These are phyloP conservation scores for Eristalis tenax DNA, from an alignment of 2,888 invertebrate genomes.

Conservation along the genomic window DNA sequence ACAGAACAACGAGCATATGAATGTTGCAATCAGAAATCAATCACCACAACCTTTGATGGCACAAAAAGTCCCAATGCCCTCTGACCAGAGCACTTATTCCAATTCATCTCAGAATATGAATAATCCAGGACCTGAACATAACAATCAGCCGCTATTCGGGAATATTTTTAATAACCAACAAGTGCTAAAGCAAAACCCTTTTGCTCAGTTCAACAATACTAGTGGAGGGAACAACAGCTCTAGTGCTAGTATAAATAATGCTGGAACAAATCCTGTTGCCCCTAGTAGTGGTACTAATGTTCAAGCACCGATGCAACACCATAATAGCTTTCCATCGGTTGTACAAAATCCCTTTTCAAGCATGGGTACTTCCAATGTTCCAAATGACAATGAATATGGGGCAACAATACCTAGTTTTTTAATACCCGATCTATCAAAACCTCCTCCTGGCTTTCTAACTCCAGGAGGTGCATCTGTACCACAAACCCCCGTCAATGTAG, in stretches of 20 bases:
- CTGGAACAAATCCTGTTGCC: constrained; percentile 67
- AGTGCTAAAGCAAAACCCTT: constrained; percentile 54
- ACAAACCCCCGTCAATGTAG: constrained; percentile 33
- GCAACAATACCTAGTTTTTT: constrained; percentile 83
- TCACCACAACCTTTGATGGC: constrained; percentile 79
- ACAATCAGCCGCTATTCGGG: constrained; percentile 63
- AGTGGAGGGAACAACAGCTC: constrained; percentile 81
- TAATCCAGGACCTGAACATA: constrained; percentile 59
- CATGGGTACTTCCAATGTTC: constrained; percentile 17
- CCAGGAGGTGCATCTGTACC: constrained; percentile 63
- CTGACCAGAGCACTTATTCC: constrained; percentile 50
- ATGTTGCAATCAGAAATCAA: constrained; percentile 73
- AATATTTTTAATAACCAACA: constrained; percentile 45
- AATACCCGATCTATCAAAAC: constrained; percentile 92
- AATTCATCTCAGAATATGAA: constrained; percentile 39
- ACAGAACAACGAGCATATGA: constrained; percentile 61
- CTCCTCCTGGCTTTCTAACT: constrained; percentile 89
- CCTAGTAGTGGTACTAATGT: neutral
- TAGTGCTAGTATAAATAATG: constrained; percentile 79
- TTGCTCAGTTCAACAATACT: constrained; percentile 51
- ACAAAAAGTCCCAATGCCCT: constrained; percentile 80
- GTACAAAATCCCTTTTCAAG: constrained; percentile 44
- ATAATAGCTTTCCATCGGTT: constrained; percentile 38
- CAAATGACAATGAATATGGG: constrained; percentile 56
- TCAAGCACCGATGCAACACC: constrained; percentile 50